Base-by-base conservation (phyloP, 2,113 vertebrate species). In the Tetraodon nigroviridis region DNA sequence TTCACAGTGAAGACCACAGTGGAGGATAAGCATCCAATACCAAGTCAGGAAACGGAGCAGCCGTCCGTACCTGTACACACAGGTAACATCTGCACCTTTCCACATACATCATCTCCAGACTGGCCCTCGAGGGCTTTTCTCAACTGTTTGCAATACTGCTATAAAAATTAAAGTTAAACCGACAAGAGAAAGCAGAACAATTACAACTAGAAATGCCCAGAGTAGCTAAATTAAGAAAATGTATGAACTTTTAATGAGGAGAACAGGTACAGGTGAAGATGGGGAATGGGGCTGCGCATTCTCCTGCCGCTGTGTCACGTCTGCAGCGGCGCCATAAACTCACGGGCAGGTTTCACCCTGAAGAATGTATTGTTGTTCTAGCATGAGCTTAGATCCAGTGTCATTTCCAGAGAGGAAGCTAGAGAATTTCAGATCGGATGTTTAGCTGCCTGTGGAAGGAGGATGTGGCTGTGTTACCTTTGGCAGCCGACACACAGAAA, bases 41-140 rank as follows among this genome's bases (percentile, higher is more conserved):
- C 80, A 20, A 86, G 22, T 59, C 87, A 91, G 55, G 86, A 89
- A 60, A 85, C 82, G 20, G 89, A 82, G 45, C 83, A 87, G 61
- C 86, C 81, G 14, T 85, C 66, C 5, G 84, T 86, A 27, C 87
- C 87, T 40, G 77, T 86, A 15, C 88, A 89, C 72, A 71, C 91
- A 90, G 93, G 93, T 94, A 90, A 70, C 15, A 57, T 58, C n/a
- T 21, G 15, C 13, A 12, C 53, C 4, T 3, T 55, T 51, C 51
- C 24, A 27, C 24, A 6, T 27, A 27, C 24, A 27, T 27, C 24
- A 27, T 27, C 24, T 27, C 24, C 46, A 55, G 13, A 41, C 42
- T 21, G 16, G 27, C 48, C 16, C 18, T 64, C 52, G 57, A 5
- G 24, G 24, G 24, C 24, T 27, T 27, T 27, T 27, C 24, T 4